Conservation (phyloP, 2,113 vertebrate genomes). For the Mystacornis crossleyi region DNA sequence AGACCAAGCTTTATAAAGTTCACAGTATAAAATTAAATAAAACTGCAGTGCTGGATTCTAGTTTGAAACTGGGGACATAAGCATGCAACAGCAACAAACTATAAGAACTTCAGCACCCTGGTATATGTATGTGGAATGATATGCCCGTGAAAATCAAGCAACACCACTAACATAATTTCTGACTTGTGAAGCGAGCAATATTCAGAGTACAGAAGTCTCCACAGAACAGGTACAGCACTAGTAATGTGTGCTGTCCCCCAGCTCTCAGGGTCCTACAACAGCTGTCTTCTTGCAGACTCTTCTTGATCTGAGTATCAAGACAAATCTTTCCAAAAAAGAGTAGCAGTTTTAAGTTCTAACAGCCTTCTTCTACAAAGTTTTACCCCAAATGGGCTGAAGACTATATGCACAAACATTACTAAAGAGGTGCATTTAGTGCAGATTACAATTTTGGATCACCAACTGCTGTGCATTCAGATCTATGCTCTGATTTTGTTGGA, state of each 20-base stretch:
- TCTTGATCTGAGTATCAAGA: background rate
- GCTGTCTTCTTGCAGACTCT: background rate
- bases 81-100: background rate
- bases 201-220: background rate
- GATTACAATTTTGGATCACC: background rate
- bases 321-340: background rate
- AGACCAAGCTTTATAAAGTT: background rate
- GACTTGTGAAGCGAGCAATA: background rate
- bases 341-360: background rate
- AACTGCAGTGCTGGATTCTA: background rate
- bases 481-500: background rate
- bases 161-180: background rate
- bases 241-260: rapidly evolving
- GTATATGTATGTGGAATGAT: background rate
- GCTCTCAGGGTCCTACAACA: background rate
- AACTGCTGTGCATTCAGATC: background rate
- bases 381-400: background rate
- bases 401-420: background rate
- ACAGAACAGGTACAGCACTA: background rate
- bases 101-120: background rate
- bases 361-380: background rate
- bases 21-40: background rate
- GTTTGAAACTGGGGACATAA: background rate
- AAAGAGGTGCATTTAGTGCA: background rate
- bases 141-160: background rate